phyloP scores from a whole-genome alignment of 2,797 vertebrate genomes.

The Platalea minor region DNA sequence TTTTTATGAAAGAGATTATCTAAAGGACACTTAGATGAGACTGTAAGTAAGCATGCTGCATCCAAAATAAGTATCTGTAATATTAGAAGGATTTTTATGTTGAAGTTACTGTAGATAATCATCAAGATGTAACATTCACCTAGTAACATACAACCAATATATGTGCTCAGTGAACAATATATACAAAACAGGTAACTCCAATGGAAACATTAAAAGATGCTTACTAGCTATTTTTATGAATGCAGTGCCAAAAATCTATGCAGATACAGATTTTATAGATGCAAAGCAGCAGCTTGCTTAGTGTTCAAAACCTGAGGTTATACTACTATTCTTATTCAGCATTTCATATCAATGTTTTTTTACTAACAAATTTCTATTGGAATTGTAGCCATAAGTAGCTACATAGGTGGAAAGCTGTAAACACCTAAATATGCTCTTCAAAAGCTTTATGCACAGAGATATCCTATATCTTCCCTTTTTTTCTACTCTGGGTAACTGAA shows the following conservation, averaged over 20 bases:
- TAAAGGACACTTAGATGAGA: not conserved
- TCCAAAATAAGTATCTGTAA: not conserved
- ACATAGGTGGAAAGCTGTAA: not conserved
- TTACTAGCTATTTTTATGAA: not conserved
- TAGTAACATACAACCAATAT: not conserved
- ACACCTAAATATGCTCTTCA: not conserved
- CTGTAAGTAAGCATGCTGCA: not conserved
- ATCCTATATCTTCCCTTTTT: not conserved
- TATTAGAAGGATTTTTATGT: not conserved
- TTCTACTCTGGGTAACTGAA: not conserved
- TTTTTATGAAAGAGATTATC: not conserved
- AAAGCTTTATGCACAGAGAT: not conserved
- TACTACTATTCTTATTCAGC: not conserved
- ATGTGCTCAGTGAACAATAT: not conserved
- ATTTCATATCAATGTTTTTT: not conserved
- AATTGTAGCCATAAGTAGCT: not conserved
- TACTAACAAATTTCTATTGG: not conserved
- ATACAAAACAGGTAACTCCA: not conserved
- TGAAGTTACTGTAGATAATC: not conserved
- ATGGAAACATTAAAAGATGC: not conserved
- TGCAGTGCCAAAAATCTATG: not conserved
- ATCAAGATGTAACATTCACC: not conserved
- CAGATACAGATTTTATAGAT: not conserved
- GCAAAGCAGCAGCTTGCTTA: not conserved
- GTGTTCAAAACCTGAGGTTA: not conserved